A percentile compares a stretch with the other conserved stretches of the same genome.
These are phyloP conservation scores for Rynchops niger DNA, from an alignment of 2,113 vertebrate species.

Conservation along the genomic window DNA sequence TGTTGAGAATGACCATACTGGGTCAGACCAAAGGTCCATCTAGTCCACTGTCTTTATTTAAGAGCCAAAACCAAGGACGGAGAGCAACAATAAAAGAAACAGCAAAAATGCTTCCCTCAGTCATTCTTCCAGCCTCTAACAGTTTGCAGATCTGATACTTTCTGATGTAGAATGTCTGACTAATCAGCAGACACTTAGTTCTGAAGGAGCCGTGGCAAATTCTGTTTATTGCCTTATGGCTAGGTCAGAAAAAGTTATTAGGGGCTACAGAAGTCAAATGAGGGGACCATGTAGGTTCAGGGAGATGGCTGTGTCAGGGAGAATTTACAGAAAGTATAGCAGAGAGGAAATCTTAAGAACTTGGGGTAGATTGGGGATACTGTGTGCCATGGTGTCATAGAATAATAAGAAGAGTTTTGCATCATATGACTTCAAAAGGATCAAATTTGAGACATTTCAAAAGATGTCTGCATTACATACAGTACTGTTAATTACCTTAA, in stretches of 20 bases:
- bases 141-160: background rate
- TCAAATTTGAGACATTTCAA: conserved; percentile 2
- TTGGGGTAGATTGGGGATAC: background rate
- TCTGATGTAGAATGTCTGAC: background rate
- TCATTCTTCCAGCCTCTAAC: background rate
- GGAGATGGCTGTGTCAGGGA: background rate
- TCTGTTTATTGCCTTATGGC: background rate
- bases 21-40: background rate
- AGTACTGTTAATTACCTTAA: conserved; percentile 43
- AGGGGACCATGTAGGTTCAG: background rate
- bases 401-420: background rate
- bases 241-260: background rate
- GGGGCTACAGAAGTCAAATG: background rate
- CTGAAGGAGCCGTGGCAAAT: background rate
- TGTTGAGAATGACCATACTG: background rate
- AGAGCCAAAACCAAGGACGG: background rate
- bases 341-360: background rate
- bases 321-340: background rate
- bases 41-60: background rate
- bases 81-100: background rate
- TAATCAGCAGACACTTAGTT: background rate
- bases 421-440: background rate
- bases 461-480: background rate
- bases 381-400: background rate
- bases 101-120: background rate